Base-by-base conservation (phyloP, 2,113 vertebrate species). In the Ptychochromis oligacanthus region DNA sequence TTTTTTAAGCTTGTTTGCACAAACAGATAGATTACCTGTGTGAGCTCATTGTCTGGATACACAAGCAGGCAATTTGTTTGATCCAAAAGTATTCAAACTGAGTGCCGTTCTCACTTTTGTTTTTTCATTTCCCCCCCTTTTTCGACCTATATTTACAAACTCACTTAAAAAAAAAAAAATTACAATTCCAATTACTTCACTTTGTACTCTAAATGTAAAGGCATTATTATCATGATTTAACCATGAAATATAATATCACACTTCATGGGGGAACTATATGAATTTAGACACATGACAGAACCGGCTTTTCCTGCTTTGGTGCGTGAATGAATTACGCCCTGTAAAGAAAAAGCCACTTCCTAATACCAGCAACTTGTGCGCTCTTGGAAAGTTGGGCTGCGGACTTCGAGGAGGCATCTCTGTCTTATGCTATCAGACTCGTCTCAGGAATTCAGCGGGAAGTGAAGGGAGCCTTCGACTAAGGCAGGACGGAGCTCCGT, bases 321-420 rank as follows among this genome's bases (percentile, higher is more conserved):
- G 78, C 28, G 81, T n/a, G 72, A 22, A 28, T 74, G 79, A 43
- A n/a, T 83, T 57, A 81, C 77, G 56, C 80, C 70, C 54, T 65
- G 52, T 72, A 1, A 18, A 62, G 85, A 75, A 58, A 78, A 14
- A 93, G 81, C 43, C 86, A 87, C 91, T 86, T 91, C 88, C 91
- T 84, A 83, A 88, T 62, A 74, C 5, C 81, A 80, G 82, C 62
- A 88, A 93, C 49, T 86, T 78, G 62, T 74, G 87, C 87, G 82
- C 88, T 85, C 46, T 57, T 82, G 87, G 82, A 88, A 93, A 95
- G 79, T 92, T 92, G 72, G 61, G 58, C 83, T 84, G 87, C 82
- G 60, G 91, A 88, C 88, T 93, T 82, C 11, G 83, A 77, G 88
- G 82, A 91, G 83, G 36, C 86, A 75, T 89, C 82, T 81, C 49